These are phyloP conservation scores for Oxytorus armatus DNA, from an alignment of 2,888 invertebrate genomes.

Conservation along the genomic window DNA sequence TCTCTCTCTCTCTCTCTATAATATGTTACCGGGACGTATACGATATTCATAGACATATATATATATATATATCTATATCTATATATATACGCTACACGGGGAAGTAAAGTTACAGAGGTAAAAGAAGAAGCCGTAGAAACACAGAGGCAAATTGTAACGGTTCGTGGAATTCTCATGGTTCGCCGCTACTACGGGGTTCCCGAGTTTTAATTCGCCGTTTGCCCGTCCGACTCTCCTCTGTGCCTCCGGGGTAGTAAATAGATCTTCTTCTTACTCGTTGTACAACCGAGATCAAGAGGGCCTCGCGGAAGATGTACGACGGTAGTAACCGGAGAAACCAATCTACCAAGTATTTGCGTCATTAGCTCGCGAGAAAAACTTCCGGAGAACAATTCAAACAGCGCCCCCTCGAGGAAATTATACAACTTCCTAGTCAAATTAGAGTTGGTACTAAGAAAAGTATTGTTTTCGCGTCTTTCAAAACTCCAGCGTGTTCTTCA, in stretches of 20 bases:
- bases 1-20: conserved; percentile 29
- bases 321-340: neutral
- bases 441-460: too few species aligned
- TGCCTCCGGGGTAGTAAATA: conserved; percentile 41
- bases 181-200: conserved; percentile 49
- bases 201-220: conserved; percentile 34
- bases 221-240: conserved; percentile 14
- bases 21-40: conserved; percentile 25
- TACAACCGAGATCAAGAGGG: neutral
- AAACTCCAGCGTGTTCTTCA: too few species aligned
- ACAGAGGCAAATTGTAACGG: conserved; percentile 65
- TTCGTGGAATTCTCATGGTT: conserved; percentile 65
- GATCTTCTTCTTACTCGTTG: conserved; percentile 1
- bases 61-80: neutral
- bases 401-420: too few species aligned
- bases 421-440: too few species aligned
- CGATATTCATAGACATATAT: neutral
- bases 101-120: conserved; percentile 42
- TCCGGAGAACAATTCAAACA: conserved; percentile 4
- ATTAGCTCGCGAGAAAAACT: neutral
- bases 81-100: too few species aligned
- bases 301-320: conserved; percentile 2
- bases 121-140: conserved; percentile 35
- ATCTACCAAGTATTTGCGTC: conserved; percentile 6
- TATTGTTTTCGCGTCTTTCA: too few species aligned